A percentile compares a stretch with the other conserved stretches of the same genome.
Conservation (phyloP, 2,797 vertebrate genomes). For the Pseudomugil tenellus region DNA sequence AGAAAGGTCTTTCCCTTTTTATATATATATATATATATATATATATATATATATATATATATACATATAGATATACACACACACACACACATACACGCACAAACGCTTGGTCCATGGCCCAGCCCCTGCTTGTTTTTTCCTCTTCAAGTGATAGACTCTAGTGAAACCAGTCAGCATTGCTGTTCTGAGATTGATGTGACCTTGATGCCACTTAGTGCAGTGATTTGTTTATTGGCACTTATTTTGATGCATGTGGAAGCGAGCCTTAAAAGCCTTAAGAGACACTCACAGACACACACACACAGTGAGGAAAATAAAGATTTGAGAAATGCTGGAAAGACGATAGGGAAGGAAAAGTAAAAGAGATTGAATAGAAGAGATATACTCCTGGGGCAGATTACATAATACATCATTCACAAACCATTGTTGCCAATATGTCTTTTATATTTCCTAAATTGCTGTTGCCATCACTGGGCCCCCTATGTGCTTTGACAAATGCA, state of each 20-base stretch:
- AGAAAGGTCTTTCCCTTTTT: slow-evolving; percentile 71
- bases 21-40: no score
- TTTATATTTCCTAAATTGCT: slow-evolving; percentile 81
- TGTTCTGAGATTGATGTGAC: slow-evolving; percentile 84
- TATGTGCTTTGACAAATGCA: slow-evolving; percentile 80
- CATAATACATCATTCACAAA: slow-evolving; percentile 83
- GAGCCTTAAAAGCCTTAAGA: slow-evolving; percentile 73
- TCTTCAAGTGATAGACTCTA: slow-evolving; percentile 77
- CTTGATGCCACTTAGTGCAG: slow-evolving; percentile 82
- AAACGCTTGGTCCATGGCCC: slow-evolving; percentile 51
- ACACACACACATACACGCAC: slow-evolving; percentile 35
- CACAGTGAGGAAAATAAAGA: slow-evolving; percentile 60
- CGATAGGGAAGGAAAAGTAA: slow-evolving; percentile 71
- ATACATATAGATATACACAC: no score
- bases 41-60: no score
- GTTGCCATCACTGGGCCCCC: slow-evolving; percentile 76
- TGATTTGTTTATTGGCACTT: slow-evolving; percentile 86
- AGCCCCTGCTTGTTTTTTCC: slow-evolving; percentile 57
- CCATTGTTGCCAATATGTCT: slow-evolving; percentile 81
- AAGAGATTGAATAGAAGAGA: slow-evolving; percentile 73
- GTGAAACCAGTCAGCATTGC: slow-evolving; percentile 82
- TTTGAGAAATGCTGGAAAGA: slow-evolving; percentile 63
- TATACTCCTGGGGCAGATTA: slow-evolving; percentile 80
- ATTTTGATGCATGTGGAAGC: slow-evolving; percentile 84
- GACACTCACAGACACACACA: slow-evolving; percentile 31